Evolutionary conservation across 2,113 vertebrate species (phyloP).

Genomic region (Gallinago undulata): DNA sequence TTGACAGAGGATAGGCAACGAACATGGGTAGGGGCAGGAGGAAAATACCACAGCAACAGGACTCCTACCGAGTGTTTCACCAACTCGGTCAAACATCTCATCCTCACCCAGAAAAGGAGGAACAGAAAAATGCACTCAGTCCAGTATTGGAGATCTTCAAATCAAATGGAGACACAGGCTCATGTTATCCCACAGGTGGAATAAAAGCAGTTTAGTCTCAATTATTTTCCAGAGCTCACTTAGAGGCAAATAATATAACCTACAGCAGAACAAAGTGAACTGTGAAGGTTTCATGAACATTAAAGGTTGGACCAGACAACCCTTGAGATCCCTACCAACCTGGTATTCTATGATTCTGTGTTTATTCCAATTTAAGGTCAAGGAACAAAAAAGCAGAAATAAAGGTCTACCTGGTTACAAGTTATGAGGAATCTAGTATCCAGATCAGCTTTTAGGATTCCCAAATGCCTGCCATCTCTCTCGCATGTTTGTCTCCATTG

Average conservation of each 20-base stretch:
- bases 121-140: neutral
- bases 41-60: neutral
- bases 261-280: neutral
- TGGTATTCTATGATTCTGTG: neutral
- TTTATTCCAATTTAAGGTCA: neutral
- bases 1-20: neutral
- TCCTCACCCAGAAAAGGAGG: neutral
- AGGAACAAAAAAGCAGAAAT: neutral
- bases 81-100: neutral
- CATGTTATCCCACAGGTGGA: no score
- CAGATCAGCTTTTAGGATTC: neutral
- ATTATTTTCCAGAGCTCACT: neutral
- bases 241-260: neutral
- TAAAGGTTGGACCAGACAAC: neutral
- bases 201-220: neutral
- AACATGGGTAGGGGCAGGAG: rapidly evolving
- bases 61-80: neutral
- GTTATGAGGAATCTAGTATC: neutral
- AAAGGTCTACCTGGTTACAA: neutral
- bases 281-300: rapidly evolving
- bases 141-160: neutral
- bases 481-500: neutral
- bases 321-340: neutral
- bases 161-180: neutral
- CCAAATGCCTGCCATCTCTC: neutral